A percentile compares a stretch with the other conserved stretches of the same genome.
These are phyloP conservation scores for Dolomedes plantarius DNA, from an alignment of 2,888 invertebrate genomes.

Conservation along the genomic window DNA sequence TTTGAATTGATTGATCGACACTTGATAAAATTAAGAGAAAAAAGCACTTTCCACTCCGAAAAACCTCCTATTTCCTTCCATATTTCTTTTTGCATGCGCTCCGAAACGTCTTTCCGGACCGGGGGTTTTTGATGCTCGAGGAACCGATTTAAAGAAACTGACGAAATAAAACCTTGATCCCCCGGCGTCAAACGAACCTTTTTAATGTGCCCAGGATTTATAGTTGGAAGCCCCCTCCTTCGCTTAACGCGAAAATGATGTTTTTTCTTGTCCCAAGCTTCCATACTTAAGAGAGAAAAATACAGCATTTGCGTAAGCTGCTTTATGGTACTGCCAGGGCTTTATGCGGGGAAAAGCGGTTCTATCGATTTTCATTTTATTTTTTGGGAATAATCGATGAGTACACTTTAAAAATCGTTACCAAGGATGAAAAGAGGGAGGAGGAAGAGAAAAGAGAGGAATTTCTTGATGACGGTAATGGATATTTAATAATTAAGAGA, in stretches of 20 bases:
- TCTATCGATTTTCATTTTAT: constrained; percentile 46
- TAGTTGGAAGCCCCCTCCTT: constrained; percentile 31
- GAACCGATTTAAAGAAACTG: constrained; percentile 45
- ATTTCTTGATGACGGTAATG: not conserved
- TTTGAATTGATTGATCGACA: not conserved
- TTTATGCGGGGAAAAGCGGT: not conserved
- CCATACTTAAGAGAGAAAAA: constrained; percentile 18
- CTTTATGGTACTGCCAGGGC: not conserved
- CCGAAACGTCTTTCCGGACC: not conserved
- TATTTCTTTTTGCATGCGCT: not conserved
- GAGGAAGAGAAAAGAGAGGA: not conserved
- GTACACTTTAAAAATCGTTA: constrained; percentile 9
- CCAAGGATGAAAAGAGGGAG: not conserved
- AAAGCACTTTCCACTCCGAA: not conserved
- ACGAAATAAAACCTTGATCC: constrained; percentile 62
- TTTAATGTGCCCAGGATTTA: constrained; percentile 61
- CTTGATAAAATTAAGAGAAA: not conserved
- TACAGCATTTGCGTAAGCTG: constrained; percentile 22
- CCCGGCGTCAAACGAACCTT: constrained; percentile 27
- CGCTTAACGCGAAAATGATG: constrained; percentile 64
- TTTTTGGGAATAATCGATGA: constrained; percentile 49
- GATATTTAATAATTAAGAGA: not conserved
- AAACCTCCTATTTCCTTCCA: not conserved
- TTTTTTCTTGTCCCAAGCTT: constrained; percentile 34
- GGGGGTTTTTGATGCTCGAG: not conserved